Conservation (phyloP, 2,888 invertebrate genomes). For the Synanthedon myopaeformis region DNA sequence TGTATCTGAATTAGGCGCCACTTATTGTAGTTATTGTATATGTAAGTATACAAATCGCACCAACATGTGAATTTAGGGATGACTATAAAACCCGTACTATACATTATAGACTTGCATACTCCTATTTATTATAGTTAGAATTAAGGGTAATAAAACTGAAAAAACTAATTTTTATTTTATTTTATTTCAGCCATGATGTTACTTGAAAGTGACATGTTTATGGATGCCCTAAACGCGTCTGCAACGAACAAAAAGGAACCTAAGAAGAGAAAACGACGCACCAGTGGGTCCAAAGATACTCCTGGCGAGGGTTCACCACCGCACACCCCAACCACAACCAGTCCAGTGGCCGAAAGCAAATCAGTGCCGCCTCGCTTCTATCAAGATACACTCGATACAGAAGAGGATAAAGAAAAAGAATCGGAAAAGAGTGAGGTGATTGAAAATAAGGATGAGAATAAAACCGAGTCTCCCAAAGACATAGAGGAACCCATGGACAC, state of each 20-base stretch:
- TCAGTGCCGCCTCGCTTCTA: conserved; percentile 83
- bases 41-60: too few species aligned
- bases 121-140: not conserved
- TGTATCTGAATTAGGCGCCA: too few species aligned
- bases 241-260: conserved; percentile 81
- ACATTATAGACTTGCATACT: conserved; percentile 11
- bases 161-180: conserved; percentile 9
- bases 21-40: too few species aligned
- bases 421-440: conserved; percentile 29
- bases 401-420: conserved; percentile 68
- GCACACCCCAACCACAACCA: conserved; percentile 64
- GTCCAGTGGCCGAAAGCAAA: conserved; percentile 54
- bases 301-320: conserved; percentile 66
- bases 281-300: conserved; percentile 76
- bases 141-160: not conserved
- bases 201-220: conserved; percentile 93
- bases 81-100: conserved; percentile 6
- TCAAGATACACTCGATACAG: conserved; percentile 88
- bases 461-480: conserved; percentile 23
- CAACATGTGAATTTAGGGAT: not conserved
- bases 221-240: conserved; percentile 88
- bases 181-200: conserved; percentile 77
- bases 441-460: conserved; percentile 23
- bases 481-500: conserved; percentile 44
- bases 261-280: conserved; percentile 82